Percentiles rank a stretch among this genome's conserved stretches.
Evolutionary conservation across 64 coral and sea anemone species (phyloP).

Genomic region (Pachyseris speciosa): DNA sequence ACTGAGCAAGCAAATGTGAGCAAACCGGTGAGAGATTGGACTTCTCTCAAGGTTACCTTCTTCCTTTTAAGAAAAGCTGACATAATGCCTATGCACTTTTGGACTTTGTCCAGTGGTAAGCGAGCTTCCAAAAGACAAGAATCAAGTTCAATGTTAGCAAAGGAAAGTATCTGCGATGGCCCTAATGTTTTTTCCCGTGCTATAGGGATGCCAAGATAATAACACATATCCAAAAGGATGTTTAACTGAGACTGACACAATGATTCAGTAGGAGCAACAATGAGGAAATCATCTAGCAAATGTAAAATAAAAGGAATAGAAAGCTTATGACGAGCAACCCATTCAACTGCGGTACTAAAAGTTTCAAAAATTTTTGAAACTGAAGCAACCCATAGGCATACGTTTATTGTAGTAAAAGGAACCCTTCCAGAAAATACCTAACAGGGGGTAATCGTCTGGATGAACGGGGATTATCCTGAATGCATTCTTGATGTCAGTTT

Average conservation of each 20-base stretch:
- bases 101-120: constrained; percentile 22
- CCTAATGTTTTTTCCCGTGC: constrained; percentile 51
- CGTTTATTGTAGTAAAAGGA: constrained; percentile 26
- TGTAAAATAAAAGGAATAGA: constrained; percentile 47
- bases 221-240: background rate
- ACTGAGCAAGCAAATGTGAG: constrained; percentile 72
- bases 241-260: background rate
- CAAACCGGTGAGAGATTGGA: constrained; percentile 55
- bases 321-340: constrained; percentile 49
- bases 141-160: constrained; percentile 66
- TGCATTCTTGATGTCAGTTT: constrained; percentile 65
- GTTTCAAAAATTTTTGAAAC: constrained; percentile 42
- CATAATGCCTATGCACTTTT: constrained; percentile 15
- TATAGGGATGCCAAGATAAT: constrained; percentile 61
- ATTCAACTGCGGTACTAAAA: constrained; percentile 62
- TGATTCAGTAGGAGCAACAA: constrained; percentile 1
- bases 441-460: constrained; percentile 27
- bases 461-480: constrained; percentile 58
- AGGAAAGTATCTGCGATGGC: background rate
- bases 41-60: constrained; percentile 45
- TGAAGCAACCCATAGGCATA: constrained; percentile 41
- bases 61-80: constrained; percentile 34
- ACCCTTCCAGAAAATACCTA: constrained; percentile 32
- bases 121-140: constrained; percentile 31
- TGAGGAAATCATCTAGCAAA: constrained; percentile 54